Base-by-base conservation (phyloP, 2,113 vertebrate species). In the Odontophorus gujanensis region DNA sequence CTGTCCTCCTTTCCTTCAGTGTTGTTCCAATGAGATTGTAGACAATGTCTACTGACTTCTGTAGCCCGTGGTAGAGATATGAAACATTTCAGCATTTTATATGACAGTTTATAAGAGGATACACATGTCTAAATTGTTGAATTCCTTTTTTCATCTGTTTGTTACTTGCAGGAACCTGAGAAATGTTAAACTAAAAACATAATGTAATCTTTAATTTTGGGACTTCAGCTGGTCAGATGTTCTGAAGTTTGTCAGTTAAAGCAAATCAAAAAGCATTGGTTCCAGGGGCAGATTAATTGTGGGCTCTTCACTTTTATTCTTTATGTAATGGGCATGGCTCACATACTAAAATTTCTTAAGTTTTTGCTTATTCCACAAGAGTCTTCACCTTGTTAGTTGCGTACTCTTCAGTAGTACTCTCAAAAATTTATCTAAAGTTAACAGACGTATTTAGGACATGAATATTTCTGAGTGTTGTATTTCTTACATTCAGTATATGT, bases 281-380 rank as follows among this genome's bases (percentile, higher is more conserved):
- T 73, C n/a, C 45, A 11, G 47, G 9, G 2, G 1, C 18, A 8
- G 0, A 19, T 75, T 85, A 11, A 11, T 11, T 17, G 3, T 34
- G 21, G 26, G 18, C 26, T 51, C 25, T 72, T 75, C n/a, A 2
- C 34, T 63, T 8, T 32, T 16, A 71, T 81, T 7, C 28, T 76
- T 59, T 24, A 6, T 36, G 25, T 16, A 28, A 6, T 62, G 40
- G 12, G 18, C 8, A 1, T 43, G n/a, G 42, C 42, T 67, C 7
- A 22, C 20, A 16, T 40, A 19, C 17, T 72, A 5, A 42, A 85
- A 3, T 6, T 63, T 76, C 14, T 1, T 47, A 0, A 50, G 9
- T 13, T 78, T 62, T 61, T 84, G 11, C 26, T 87, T 53, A 9
- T 87, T 71, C 26, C 28, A 0, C 17, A 8, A 32, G 26, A 87